phyloP scores from a whole-genome alignment of 2,113 vertebrate species.

The Baryphthengus martii region DNA sequence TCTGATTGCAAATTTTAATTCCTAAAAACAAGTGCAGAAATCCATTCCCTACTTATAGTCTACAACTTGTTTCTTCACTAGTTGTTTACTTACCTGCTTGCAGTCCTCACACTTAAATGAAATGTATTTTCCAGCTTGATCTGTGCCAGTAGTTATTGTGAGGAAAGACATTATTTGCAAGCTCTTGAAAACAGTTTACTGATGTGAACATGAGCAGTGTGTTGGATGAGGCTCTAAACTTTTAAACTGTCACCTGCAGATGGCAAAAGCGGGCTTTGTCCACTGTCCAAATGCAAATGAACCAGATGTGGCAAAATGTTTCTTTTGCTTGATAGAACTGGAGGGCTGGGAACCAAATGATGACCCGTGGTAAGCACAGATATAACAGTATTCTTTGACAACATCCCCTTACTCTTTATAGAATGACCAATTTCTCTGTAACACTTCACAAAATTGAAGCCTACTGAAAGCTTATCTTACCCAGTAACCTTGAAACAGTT shows the following conservation, averaged over 20 bases:
- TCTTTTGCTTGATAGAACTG: constrained; percentile 82
- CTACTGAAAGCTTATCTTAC: background rate
- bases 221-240: background rate
- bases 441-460: background rate
- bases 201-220: fast-evolving
- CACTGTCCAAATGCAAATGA: constrained; percentile 74
- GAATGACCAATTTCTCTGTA: background rate
- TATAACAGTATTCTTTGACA: background rate
- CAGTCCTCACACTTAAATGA: background rate
- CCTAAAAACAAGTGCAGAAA: background rate
- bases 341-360: constrained; percentile 83
- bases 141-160: background rate
- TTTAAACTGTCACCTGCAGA: constrained; percentile 59
- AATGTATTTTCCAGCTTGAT: background rate
- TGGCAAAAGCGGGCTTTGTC: constrained; percentile 80
- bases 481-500: background rate
- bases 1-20: background rate
- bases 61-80: background rate
- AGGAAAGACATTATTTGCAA: background rate
- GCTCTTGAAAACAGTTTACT: background rate
- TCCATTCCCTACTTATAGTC: background rate
- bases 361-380: constrained; percentile 70
- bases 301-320: constrained; percentile 78
- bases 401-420: background rate
- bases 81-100: background rate